Evolutionary conservation across 2,888 invertebrate species (phyloP), one percentile per base, ranked within the genome.

Genomic region (Caenorhabditis virilis): DNA sequence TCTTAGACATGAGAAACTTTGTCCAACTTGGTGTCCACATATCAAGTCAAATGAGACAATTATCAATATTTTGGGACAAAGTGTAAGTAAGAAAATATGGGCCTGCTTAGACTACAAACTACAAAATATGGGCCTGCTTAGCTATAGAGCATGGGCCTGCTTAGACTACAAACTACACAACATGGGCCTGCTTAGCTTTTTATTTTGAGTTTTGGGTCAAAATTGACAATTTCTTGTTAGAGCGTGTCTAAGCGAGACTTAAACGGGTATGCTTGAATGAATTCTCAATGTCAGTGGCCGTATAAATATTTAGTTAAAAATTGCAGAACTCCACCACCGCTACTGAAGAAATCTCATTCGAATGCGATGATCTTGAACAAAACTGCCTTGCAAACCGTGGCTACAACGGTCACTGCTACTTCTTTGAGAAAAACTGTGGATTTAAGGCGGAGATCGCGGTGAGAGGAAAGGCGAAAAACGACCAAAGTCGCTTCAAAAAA

Each of bases 381-480:
- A 61, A 61, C 30, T 69, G 69, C 47, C 30, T 65, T 18, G 30
- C 50, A 6, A 35, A 48, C 20, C 58, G 52, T 15, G 55, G 51
- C 18, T 65, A 61, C 48, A 69, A 69, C 25, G 69, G 69, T 4
- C 58, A 69, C 33, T 69, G 69, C 30, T 62, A 65, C 41, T 65
- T 65, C 18, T 62, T 59, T 23, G 54, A 62, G 27, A 58, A 64
- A 22, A 51, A 59, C 16, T 69, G 69, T 33, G 58, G 51, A 4
- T 35, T n/a, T 15, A 38, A 46, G 0, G 25, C 38, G 13, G 58
- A 51, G 23, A 42, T 65, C 18, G 20, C 59, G 3, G 42, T 30
- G 25, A 54, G 35, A 36, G 62, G 59, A 41, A 63, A 60, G 33
- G 9, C n/a, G 13, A 33, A 38, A 38, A n/a, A 39, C 20, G 18